Percentiles rank a stretch among this genome's conserved stretches.
Evolutionary conservation across 1,140 invertebrate genomes (phyloP).

Genomic region (Notospermus geniculatus): DNA sequence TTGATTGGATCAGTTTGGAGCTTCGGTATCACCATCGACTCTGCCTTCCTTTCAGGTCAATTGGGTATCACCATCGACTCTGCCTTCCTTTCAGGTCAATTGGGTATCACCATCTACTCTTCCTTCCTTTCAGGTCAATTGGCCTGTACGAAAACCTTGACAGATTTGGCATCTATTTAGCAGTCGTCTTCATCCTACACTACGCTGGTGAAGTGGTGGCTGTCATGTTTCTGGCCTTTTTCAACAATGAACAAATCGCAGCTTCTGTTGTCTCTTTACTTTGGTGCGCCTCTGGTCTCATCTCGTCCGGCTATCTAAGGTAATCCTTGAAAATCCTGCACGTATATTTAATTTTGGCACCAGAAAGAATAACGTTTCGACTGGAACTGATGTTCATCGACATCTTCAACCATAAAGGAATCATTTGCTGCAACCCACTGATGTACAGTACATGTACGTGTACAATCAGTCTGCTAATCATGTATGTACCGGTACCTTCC

Average conservation of each 20-base stretch:
- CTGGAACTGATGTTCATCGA: too few relatives aligned
- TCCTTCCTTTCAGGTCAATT: slow-evolving; percentile 25
- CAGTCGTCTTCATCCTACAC: slow-evolving; percentile 31
- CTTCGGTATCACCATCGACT: too few relatives aligned
- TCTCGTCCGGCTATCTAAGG: slow-evolving; percentile 43
- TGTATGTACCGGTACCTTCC: neutral
- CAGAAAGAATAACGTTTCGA: too few relatives aligned
- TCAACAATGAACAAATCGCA: slow-evolving; percentile 36
- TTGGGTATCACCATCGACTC: too few relatives aligned
- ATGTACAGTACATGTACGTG: neutral
- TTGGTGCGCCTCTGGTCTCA: slow-evolving; percentile 38
- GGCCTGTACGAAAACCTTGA: slow-evolving; percentile 31
- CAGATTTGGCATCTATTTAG: slow-evolving; percentile 32
- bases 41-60: too few relatives aligned
- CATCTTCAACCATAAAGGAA: too few relatives aligned
- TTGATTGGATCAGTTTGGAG: too few relatives aligned
- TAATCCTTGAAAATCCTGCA: too few relatives aligned
- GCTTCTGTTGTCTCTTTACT: slow-evolving; percentile 37
- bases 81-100: too few relatives aligned
- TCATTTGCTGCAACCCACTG: too few relatives aligned
- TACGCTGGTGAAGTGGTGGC: slow-evolving; percentile 40
- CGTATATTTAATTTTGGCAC: too few relatives aligned
- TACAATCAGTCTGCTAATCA: neutral
- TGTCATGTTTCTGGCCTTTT: slow-evolving; percentile 32
- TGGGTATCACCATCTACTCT: too few relatives aligned